These are phyloP conservation scores for Drosophila parthenogenetica DNA, from an alignment of 2,888 invertebrate species.

Conservation along the genomic window DNA sequence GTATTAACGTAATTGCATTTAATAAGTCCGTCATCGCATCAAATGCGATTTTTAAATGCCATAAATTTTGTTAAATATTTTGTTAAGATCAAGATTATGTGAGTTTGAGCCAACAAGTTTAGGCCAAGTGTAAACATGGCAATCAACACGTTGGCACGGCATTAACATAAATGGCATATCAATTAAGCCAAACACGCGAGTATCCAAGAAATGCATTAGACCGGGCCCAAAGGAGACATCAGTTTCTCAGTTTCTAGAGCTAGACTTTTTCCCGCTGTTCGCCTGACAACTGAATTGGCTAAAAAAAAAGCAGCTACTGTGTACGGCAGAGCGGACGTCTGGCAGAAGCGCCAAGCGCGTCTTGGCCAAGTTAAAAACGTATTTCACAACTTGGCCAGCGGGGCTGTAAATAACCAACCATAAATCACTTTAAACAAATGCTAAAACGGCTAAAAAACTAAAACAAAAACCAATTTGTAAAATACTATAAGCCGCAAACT, in stretches of 20 bases:
- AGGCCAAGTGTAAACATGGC: slow-evolving; percentile 33
- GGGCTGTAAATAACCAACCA: slow-evolving; percentile 72
- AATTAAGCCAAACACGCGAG: slow-evolving; percentile 63
- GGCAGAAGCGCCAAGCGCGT: slow-evolving; percentile 59
- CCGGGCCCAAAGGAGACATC: slow-evolving; percentile 21
- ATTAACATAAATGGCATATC: slow-evolving; percentile 78
- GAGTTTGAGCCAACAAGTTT: slow-evolving; percentile 1
- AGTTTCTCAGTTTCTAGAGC: not conserved
- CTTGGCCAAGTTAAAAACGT: slow-evolving; percentile 54
- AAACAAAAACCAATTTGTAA: slow-evolving; percentile 44
- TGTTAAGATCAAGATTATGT: slow-evolving; percentile 33
- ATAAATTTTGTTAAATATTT: slow-evolving; percentile 39
- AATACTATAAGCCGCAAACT: slow-evolving; percentile 52
- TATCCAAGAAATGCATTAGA: slow-evolving; percentile 80
- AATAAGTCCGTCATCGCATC: slow-evolving; percentile 57
- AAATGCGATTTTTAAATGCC: slow-evolving; percentile 23
- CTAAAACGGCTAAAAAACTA: slow-evolving; percentile 13
- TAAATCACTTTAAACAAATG: slow-evolving; percentile 76
- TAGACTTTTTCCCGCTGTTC: not conserved
- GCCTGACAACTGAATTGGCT: slow-evolving; percentile 34
- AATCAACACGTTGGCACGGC: slow-evolving; percentile 35
- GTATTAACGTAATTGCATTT: slow-evolving; percentile 77
- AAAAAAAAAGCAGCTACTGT: slow-evolving; percentile 50
- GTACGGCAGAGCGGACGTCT: slow-evolving; percentile 22
- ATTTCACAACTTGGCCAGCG: slow-evolving; percentile 70